Conservation (phyloP, 2,888 invertebrate species). For the Chrysina gloriosa region DNA sequence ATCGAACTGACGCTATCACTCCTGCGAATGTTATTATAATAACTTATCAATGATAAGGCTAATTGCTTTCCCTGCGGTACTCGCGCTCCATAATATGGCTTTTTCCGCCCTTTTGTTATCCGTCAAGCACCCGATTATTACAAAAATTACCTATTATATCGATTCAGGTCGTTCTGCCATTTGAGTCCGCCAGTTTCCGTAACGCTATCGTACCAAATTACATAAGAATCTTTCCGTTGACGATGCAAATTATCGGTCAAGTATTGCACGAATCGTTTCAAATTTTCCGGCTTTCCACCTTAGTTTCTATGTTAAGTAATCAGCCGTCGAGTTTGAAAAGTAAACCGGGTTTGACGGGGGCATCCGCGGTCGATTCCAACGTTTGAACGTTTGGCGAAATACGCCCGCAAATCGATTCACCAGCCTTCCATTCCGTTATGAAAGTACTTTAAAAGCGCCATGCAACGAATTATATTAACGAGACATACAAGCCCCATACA, state of each 20-base stretch:
- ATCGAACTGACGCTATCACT: no score
- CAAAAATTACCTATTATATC: slow-evolving; percentile 80
- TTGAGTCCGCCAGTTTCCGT: slow-evolving; percentile 78
- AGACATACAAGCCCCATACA: no score
- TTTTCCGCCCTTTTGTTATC: no score
- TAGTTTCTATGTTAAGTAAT: slow-evolving; percentile 95
- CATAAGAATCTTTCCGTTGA: slow-evolving; percentile 71
- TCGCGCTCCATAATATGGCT: no score
- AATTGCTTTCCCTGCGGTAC: no score
- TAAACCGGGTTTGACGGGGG: slow-evolving; percentile 78
- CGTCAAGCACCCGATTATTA: no score
- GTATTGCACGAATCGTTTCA: slow-evolving; percentile 73
- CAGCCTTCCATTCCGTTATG: slow-evolving; percentile 86
- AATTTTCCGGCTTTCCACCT: slow-evolving; percentile 66
- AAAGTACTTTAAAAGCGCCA: slow-evolving; percentile 85
- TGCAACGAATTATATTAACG: slow-evolving; percentile 15
- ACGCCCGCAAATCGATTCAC: slow-evolving; percentile 73
- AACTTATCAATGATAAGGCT: no score
- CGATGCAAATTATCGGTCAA: slow-evolving; percentile 72
- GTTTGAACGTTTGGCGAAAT: slow-evolving; percentile 72
- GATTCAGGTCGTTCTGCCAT: slow-evolving; percentile 96
- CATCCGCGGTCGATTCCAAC: slow-evolving; percentile 73
- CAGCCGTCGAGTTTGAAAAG: slow-evolving; percentile 93
- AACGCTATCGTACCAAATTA: slow-evolving; percentile 98
- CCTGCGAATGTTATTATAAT: no score